These are phyloP conservation scores for Cuculus canorus DNA, from an alignment of 2,797 vertebrate genomes.

Conservation along the genomic window DNA sequence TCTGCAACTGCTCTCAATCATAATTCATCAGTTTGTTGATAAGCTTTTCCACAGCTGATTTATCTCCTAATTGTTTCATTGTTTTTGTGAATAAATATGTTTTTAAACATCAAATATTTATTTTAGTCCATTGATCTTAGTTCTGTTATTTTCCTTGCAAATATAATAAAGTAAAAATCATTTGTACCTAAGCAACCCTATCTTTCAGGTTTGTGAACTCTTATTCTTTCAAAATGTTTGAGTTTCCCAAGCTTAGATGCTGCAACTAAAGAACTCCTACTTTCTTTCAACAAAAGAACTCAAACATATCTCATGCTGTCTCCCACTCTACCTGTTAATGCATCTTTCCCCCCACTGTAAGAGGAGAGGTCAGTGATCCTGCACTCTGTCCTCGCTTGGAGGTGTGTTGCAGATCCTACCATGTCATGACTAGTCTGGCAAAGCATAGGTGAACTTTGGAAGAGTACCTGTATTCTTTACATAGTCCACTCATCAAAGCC, in stretches of 20 bases:
- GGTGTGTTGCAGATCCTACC: neutral
- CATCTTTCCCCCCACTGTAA: fast-evolving
- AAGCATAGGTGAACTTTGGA: neutral
- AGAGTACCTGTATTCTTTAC: neutral
- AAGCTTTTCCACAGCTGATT: neutral
- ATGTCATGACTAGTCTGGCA: neutral
- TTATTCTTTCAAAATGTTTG: neutral
- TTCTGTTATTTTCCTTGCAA: slow-evolving; percentile 22
- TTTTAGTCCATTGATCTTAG: neutral
- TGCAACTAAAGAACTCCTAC: neutral
- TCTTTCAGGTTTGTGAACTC: neutral
- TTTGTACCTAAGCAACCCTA: neutral
- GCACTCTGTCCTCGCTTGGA: neutral
- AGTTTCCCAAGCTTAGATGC: neutral
- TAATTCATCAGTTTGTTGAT: neutral
- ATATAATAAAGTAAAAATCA: slow-evolving; percentile 5
- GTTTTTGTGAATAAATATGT: neutral
- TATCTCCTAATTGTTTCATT: neutral
- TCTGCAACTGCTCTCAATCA: neutral
- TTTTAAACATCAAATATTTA: slow-evolving; percentile 13
- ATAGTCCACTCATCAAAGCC: neutral
- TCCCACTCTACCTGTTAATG: neutral
- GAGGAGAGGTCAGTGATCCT: neutral
- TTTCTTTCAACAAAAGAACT: neutral
- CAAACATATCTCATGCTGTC: fast-evolving